Evolutionary conservation across 2,797 vertebrate species (phyloP).

Genomic region (Meda fulgida): DNA sequence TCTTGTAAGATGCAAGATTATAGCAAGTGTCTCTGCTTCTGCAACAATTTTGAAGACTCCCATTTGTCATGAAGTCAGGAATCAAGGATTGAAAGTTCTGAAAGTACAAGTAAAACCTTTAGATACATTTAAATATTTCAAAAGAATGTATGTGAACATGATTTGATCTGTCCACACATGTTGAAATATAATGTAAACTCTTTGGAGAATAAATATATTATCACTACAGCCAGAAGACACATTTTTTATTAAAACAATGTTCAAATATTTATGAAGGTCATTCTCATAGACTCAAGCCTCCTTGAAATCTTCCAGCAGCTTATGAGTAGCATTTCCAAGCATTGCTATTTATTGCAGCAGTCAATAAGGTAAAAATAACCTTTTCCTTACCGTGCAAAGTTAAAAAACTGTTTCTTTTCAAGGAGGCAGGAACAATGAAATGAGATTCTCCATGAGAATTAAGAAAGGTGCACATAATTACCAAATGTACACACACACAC

Average conservation of each 20-base stretch:
- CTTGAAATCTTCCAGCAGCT: slow-evolving; percentile 7
- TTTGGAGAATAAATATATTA: too few relatives aligned
- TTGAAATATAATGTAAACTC: too few relatives aligned
- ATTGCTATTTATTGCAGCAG: slow-evolving; percentile 17
- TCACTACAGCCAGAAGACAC: neutral
- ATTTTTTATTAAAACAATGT: neutral
- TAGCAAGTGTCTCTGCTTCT: too few relatives aligned
- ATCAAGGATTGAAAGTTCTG: too few relatives aligned
- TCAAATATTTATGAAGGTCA: neutral
- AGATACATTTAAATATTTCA: too few relatives aligned
- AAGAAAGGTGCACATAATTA: neutral
- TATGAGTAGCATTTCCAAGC: neutral
- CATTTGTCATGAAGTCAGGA: too few relatives aligned
- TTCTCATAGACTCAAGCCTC: neutral
- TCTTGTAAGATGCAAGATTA: too few relatives aligned
- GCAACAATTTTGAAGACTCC: too few relatives aligned
- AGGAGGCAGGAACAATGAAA: neutral
- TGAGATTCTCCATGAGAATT: neutral
- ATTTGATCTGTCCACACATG: too few relatives aligned
- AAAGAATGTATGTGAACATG: too few relatives aligned
- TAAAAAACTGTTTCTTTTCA: neutral
- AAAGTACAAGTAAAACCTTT: too few relatives aligned
- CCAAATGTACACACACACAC: too few relatives aligned
- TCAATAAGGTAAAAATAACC: slow-evolving; percentile 27
- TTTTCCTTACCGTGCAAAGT: neutral